Conservation (phyloP, 1,140 invertebrate species). For the Stegodyphus dumicola region DNA sequence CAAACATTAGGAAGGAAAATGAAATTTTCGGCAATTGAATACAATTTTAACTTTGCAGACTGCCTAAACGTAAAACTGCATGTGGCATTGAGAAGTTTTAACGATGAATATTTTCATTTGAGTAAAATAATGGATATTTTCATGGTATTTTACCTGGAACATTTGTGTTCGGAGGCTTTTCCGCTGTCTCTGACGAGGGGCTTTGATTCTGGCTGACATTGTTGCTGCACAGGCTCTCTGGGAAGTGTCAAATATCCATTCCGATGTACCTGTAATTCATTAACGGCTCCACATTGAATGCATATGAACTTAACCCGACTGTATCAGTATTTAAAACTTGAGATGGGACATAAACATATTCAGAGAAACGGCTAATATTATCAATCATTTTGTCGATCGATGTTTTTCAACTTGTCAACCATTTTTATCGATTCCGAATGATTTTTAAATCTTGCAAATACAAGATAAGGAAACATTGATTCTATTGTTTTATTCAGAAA, state of each 20-base stretch:
- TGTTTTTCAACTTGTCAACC: too few species aligned
- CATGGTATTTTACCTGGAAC: slow-evolving; percentile 10
- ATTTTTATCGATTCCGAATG: neutral
- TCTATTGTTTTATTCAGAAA: slow-evolving; percentile 15
- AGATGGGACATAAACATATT: too few species aligned
- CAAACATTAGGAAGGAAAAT: too few species aligned
- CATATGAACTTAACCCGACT: too few species aligned
- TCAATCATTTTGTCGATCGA: neutral
- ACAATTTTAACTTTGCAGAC: neutral
- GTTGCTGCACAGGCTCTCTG: neutral
- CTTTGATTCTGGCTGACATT: neutral
- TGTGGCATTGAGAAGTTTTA: neutral
- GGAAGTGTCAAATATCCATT: too few species aligned
- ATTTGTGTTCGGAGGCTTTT: slow-evolving; percentile 9
- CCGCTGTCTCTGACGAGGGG: neutral
- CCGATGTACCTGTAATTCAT: too few species aligned
- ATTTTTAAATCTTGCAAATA: neutral
- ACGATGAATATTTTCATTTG: neutral
- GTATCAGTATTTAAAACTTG: too few species aligned
- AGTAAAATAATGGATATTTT: too few species aligned
- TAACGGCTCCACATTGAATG: too few species aligned
- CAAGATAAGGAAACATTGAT: slow-evolving; percentile 10
- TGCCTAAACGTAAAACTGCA: neutral
- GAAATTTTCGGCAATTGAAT: too few species aligned
- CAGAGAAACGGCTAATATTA: neutral